Evolutionary conservation across 2,888 invertebrate genomes (phyloP), one percentile per base, ranked within the genome.

Genomic region (Polyommatus icarus): DNA sequence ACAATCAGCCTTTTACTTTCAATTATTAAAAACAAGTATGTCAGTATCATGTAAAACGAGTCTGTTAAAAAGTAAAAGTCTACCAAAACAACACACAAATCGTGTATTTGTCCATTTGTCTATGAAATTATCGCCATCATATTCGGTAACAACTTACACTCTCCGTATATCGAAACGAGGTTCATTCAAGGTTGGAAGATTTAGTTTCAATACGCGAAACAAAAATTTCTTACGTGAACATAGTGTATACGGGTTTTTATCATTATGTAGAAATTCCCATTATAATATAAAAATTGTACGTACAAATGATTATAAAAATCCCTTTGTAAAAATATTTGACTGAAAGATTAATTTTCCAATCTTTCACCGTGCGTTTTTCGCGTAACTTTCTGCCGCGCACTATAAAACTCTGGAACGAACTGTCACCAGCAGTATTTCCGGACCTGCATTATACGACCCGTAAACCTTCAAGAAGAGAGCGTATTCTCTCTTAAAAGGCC

Each of bases 61-160:
- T 71, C 36, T 32, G 32, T 32, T 71, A 20, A 71, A 71, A 71
- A 71, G 73, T 73, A 73, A 73, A 73, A 73, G 73, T 73, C n/a
- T 32, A 32, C 6, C 12, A n/a, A 32, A 36, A 71, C 46, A 46
- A 73, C 20, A 73, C 72, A 20, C 10, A 73, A 50, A 36, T 12
- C 24, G 0, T 61, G 12, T 61, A 20, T 6, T 20, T 20, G 46
- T 24, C 24, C 24, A 46, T 73, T 46, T 73, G 73, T 20, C 7
- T 71, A 36, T 12, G 18, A 32, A 36, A 36, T 71, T 32, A 71
- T 15, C 36, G 32, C 36, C 24, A 61, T 61, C 3, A 32, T 71
- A 18, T 32, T 36, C 71, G 71, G 36, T 46, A 46, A 24, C 50
- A 50, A 61, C 73, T 73, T 50, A 46, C 73, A 73, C 50, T 50